Evolutionary conservation across 2,888 invertebrate species (phyloP).

Genomic region (Ormyrus labotus): DNA sequence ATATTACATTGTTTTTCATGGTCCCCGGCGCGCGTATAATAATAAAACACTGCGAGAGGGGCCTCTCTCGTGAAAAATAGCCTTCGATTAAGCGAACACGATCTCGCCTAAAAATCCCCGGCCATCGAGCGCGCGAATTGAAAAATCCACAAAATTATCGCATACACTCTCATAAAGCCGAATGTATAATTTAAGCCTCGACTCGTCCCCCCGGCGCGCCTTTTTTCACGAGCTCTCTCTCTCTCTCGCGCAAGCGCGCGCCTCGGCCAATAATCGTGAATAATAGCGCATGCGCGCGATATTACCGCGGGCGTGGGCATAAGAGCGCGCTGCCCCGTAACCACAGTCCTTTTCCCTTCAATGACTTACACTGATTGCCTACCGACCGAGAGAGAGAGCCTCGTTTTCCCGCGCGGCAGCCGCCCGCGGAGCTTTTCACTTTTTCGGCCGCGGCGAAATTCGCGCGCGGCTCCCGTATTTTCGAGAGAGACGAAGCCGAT

Average conservation of each 20-base stretch:
- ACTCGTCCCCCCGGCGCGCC: neutral
- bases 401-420: too few species aligned
- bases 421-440: too few species aligned
- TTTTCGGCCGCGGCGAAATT: too few species aligned
- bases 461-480: too few species aligned
- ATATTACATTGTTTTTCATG: conserved; percentile 23
- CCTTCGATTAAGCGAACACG: conserved; percentile 14
- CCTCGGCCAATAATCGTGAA: conserved; percentile 50
- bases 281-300: conserved; percentile 38
- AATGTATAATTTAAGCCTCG: conserved; percentile 31
- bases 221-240: conserved; percentile 12
- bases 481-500: too few species aligned
- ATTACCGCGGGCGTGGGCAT: neutral
- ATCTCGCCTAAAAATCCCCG: neutral
- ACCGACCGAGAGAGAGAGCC: neutral
- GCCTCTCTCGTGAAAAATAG: conserved; percentile 12
- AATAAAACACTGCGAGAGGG: conserved; percentile 18
- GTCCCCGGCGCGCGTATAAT: neutral
- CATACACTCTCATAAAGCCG: conserved; percentile 3
- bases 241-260: neutral
- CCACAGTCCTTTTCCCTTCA: conserved; percentile 24
- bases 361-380: conserved; percentile 54
- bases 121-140: neutral
- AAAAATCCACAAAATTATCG: conserved; percentile 49
- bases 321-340: neutral